phyloP scores from a whole-genome alignment of 1,140 invertebrate genomes.

The Trichogramma pretiosum region DNA sequence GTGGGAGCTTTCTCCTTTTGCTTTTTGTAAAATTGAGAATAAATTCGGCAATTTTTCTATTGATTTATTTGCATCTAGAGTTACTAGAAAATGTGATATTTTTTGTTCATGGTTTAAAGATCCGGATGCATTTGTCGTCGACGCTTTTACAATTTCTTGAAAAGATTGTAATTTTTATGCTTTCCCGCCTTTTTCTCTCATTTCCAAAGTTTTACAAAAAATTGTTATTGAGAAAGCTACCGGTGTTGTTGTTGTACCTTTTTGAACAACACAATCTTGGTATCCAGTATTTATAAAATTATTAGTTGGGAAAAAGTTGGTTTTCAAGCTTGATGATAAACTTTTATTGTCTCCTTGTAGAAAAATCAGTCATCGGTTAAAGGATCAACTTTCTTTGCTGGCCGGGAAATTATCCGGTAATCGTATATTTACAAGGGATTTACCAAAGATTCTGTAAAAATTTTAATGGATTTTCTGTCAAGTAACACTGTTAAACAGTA shows the following conservation, averaged over 20 bases:
- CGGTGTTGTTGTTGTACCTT: constrained; percentile 14
- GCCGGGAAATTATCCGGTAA: too few relatives aligned
- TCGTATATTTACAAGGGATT: background rate
- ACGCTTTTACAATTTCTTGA: constrained; percentile 23
- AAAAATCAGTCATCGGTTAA: constrained; percentile 17
- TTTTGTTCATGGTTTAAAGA: constrained; percentile 17
- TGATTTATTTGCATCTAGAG: background rate
- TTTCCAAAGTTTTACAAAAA: constrained; percentile 7
- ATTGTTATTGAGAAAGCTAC: constrained; percentile 7
- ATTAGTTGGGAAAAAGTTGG: constrained; percentile 5
- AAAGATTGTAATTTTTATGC: constrained; percentile 7
- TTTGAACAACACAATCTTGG: constrained; percentile 13
- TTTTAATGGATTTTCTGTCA: background rate
- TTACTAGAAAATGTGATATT: constrained; percentile 4
- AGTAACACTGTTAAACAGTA: background rate
- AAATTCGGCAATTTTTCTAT: background rate
- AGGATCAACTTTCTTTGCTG: constrained; percentile 18
- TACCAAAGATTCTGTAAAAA: background rate
- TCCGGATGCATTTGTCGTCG: constrained; percentile 17
- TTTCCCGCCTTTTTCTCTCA: constrained; percentile 13
- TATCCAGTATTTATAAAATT: background rate
- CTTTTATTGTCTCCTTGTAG: constrained; percentile 22
- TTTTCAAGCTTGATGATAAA: constrained; percentile 14
- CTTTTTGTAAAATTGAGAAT: background rate
- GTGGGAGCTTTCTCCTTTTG: background rate